phyloP scores from a whole-genome alignment of 2,888 invertebrate genomes.

The Melangyna quadrimaculata region DNA sequence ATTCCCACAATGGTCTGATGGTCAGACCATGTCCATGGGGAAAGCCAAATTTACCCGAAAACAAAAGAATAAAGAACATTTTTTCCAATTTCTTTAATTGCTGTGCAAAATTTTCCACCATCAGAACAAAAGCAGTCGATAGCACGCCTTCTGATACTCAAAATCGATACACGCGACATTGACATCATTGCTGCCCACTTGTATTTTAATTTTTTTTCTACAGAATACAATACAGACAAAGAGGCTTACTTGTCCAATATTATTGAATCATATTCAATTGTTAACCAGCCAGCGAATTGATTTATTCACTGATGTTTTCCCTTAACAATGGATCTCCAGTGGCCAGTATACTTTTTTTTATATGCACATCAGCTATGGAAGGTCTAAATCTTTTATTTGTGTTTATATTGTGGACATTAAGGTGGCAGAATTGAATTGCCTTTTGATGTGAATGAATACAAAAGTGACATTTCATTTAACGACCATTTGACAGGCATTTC shows the following conservation, averaged over 20 bases:
- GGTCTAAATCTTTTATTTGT: constrained; percentile 3
- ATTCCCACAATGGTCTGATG: background rate
- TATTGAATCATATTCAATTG: constrained; percentile 16
- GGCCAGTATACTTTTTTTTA: background rate
- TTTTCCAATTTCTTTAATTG: background rate
- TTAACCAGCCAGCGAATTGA: background rate
- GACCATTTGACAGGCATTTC: constrained; percentile 37
- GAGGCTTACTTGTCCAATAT: constrained; percentile 7
- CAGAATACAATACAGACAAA: constrained; percentile 21
- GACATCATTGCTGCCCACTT: constrained; percentile 18
- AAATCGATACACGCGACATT: constrained; percentile 36
- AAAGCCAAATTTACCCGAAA: background rate
- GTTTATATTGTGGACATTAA: constrained; percentile 40
- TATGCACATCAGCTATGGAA: background rate
- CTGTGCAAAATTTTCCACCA: background rate
- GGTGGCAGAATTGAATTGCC: constrained; percentile 29
- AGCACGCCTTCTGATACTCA: constrained; percentile 24
- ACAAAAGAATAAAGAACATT: background rate
- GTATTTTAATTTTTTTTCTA: too few relatives aligned
- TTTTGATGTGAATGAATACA: constrained; percentile 26
- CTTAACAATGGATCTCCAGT: background rate
- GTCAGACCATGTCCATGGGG: too few relatives aligned
- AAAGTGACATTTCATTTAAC: constrained; percentile 53
- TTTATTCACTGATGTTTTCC: background rate
- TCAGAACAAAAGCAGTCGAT: background rate